phyloP scores from a whole-genome alignment of 2,797 vertebrate genomes.

The Kryptolebias ocellatus region DNA sequence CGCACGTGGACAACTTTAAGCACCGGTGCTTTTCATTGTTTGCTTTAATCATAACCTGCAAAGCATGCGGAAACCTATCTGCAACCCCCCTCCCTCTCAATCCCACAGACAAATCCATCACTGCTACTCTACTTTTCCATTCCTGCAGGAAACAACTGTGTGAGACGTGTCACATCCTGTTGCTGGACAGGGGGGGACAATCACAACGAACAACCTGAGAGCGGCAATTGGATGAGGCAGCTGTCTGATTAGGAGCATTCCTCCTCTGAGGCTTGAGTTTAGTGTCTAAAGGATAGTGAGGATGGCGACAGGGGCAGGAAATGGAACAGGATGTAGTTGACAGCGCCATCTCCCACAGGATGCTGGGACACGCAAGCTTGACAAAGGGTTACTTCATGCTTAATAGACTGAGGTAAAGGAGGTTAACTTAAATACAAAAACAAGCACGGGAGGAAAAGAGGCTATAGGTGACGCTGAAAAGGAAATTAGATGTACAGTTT shows the following conservation, averaged over 20 bases:
- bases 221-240: conserved; percentile 49
- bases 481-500: background rate
- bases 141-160: conserved; percentile 61
- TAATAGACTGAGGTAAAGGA: conserved; percentile 28
- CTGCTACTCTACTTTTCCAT: conserved; percentile 55
- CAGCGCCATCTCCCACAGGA: conserved; percentile 68
- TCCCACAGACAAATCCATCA: conserved; percentile 63
- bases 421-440: conserved; percentile 9
- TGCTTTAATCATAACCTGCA: conserved; percentile 62
- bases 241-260: conserved; percentile 42
- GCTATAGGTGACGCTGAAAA: background rate
- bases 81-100: conserved; percentile 27
- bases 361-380: conserved; percentile 54
- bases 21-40: conserved; percentile 50
- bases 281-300: conserved; percentile 35
- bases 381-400: conserved; percentile 37
- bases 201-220: conserved; percentile 36
- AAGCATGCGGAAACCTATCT: conserved; percentile 55
- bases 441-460: background rate
- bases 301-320: conserved; percentile 59
- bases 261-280: conserved; percentile 48
- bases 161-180: conserved; percentile 69
- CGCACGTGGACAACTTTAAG: conserved; percentile 30
- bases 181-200: conserved; percentile 49
- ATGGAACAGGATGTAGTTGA: conserved; percentile 65